These are phyloP conservation scores for Proterorhinus semilunaris DNA, from an alignment of 2,113 vertebrate species.

Conservation along the genomic window DNA sequence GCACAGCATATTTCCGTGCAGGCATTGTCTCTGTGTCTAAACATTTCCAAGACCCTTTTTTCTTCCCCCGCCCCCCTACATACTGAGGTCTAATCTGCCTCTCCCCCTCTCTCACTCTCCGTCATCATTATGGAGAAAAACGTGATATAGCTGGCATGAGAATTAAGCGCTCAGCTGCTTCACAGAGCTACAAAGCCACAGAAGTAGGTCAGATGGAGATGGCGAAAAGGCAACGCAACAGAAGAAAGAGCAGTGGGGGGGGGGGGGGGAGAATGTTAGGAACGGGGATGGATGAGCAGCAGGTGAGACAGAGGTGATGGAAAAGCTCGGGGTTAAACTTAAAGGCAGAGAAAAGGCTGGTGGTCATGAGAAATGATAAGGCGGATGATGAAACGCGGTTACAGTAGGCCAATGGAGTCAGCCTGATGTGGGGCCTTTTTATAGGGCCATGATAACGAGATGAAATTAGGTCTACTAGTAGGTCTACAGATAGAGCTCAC, in stretches of 20 bases:
- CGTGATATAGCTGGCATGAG: conserved; percentile 67
- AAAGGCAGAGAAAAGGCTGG: background rate
- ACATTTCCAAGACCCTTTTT: conserved; percentile 14
- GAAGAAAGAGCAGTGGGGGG: conserved; percentile 8
- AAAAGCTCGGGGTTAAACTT: conserved; percentile 1
- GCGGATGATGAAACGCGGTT: no score
- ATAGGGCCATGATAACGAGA: no score
- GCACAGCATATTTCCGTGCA: background rate
- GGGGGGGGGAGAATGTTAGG: background rate
- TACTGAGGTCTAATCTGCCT: conserved; percentile 27
- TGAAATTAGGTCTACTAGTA: no score
- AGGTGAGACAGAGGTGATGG: conserved; percentile 29
- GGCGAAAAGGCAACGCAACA: conserved; percentile 30
- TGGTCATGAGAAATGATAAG: conserved; percentile 1
- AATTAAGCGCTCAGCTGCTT: conserved; percentile 61
- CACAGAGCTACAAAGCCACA: conserved; percentile 35
- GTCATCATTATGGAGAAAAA: conserved; percentile 66
- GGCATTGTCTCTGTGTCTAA: conserved; percentile 12
- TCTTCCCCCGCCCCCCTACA: conserved; percentile 21
- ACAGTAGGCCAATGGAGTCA: no score
- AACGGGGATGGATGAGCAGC: conserved; percentile 21
- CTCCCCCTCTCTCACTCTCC: conserved; percentile 27
- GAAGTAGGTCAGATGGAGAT: conserved; percentile 71
- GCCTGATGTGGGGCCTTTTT: no score
- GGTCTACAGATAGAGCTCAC: no score